phyloP scores from a whole-genome alignment of 2,888 invertebrate genomes.

The Acrobasis suavella region DNA sequence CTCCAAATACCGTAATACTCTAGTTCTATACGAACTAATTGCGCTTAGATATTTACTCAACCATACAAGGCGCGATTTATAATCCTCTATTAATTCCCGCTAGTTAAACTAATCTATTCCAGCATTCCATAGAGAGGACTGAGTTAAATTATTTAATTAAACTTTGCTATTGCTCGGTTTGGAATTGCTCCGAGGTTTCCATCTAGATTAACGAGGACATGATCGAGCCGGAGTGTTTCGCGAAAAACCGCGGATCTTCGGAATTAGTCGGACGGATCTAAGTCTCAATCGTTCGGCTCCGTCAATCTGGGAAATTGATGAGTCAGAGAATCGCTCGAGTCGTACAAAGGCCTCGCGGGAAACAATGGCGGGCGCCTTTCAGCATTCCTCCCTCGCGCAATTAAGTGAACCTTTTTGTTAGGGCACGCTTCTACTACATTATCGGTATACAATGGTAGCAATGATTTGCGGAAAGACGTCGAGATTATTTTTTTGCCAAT shows the following conservation, averaged over 20 bases:
- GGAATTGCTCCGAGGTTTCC: conserved; percentile 25
- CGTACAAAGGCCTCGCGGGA: conserved; percentile 70
- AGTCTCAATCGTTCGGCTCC: conserved; percentile 59
- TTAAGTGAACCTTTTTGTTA: conserved; percentile 79
- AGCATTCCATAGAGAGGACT: conserved; percentile 10
- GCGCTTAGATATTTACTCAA: conserved; percentile 55
- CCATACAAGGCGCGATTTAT: conserved; percentile 51
- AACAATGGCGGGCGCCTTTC: conserved; percentile 72
- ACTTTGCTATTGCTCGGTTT: conserved; percentile 21
- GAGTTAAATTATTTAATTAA: conserved; percentile 21
- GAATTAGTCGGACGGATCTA: conserved; percentile 45
- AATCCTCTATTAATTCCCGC: conserved; percentile 50
- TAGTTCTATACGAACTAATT: conserved; percentile 58
- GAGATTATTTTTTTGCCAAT: conserved; percentile 65
- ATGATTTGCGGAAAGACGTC: conserved; percentile 76
- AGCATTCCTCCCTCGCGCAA: conserved; percentile 71
- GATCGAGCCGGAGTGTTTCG: conserved; percentile 38
- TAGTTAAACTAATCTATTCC: conserved; percentile 28
- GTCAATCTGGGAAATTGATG: conserved; percentile 75
- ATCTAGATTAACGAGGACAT: conserved; percentile 49
- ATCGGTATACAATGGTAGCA: conserved; percentile 73
- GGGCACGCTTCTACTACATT: conserved; percentile 71
- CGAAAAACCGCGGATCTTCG: conserved; percentile 28
- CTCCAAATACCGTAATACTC: conserved; percentile 43
- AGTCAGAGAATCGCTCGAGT: conserved; percentile 64